A percentile compares a stretch with the other conserved stretches of the same genome.
Conservation (phyloP, 2,888 invertebrate genomes). For the Melitaea athalia region DNA sequence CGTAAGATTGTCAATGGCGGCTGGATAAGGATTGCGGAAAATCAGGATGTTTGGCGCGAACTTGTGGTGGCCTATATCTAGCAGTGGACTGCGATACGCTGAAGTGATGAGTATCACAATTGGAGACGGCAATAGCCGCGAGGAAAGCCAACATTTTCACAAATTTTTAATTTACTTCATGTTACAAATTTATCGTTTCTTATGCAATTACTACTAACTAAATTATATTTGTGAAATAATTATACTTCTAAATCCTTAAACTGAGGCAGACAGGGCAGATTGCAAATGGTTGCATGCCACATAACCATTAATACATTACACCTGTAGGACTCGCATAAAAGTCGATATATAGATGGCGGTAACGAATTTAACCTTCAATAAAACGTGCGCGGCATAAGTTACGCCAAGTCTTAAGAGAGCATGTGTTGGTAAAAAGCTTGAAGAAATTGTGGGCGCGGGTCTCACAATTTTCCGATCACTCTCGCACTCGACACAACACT, state of each 20-base stretch:
- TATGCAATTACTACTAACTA: neutral
- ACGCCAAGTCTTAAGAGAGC: conserved; percentile 73
- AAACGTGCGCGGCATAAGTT: conserved; percentile 77
- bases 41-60: too few species aligned
- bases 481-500: conserved; percentile 68
- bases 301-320: conserved; percentile 54
- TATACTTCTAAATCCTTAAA: neutral
- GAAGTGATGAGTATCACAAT: too few species aligned
- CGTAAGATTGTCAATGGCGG: too few species aligned
- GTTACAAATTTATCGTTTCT: too few species aligned
- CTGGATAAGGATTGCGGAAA: too few species aligned
- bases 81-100: too few species aligned
- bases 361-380: conserved; percentile 71
- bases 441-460: conserved; percentile 73
- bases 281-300: conserved; percentile 42
- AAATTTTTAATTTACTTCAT: too few species aligned
- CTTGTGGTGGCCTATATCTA: too few species aligned
- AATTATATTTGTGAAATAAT: neutral
- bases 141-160: too few species aligned
- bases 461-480: conserved; percentile 73
- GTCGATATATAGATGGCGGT: conserved; percentile 51
- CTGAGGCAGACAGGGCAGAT: conserved; percentile 18
- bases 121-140: too few species aligned
- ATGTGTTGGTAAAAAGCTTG: conserved; percentile 80
- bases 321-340: conserved; percentile 59